phyloP scores from a whole-genome alignment of 1,140 invertebrate species.

The Nilaparvata lugens region DNA sequence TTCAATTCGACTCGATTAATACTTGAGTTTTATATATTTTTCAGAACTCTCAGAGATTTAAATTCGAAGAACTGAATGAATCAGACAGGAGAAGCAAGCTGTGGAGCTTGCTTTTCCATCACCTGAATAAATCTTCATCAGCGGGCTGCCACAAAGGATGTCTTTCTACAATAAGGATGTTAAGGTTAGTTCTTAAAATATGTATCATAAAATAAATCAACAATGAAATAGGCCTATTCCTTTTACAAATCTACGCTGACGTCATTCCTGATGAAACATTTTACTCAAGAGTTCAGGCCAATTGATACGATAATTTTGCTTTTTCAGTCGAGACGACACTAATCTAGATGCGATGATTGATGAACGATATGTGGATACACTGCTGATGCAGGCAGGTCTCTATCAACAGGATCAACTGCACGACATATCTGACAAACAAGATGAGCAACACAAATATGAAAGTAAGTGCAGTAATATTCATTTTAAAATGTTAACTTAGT shows the following conservation, averaged over 20 bases:
- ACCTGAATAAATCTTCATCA: constrained; percentile 37
- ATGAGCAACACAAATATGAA: constrained; percentile 14
- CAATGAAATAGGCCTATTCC: too few species aligned
- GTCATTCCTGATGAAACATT: too few species aligned
- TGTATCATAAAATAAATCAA: neutral
- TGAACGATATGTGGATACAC: constrained; percentile 49
- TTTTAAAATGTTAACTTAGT: too few species aligned
- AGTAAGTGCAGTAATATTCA: too few species aligned
- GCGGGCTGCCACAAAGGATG: constrained; percentile 37
- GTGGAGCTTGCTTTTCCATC: constrained; percentile 44
- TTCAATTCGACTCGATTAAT: too few species aligned
- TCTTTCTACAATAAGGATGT: constrained; percentile 44
- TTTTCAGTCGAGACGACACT: constrained; percentile 61
- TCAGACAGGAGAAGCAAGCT: constrained; percentile 39
- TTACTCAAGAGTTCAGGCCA: too few species aligned
- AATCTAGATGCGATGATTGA: constrained; percentile 54
- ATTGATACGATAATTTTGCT: too few species aligned
- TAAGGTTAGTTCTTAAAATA: constrained; percentile 36
- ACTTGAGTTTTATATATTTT: too few species aligned
- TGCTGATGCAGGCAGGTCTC: constrained; percentile 55
- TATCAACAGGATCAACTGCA: constrained; percentile 29
- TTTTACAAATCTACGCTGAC: too few species aligned
- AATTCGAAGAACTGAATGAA: constrained; percentile 41
- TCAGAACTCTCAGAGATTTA: constrained; percentile 40
- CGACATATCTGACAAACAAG: neutral